Percentiles rank a stretch among this genome's conserved stretches.
Evolutionary conservation across 2,797 vertebrate species (phyloP).

Genomic region (Platalea minor): DNA sequence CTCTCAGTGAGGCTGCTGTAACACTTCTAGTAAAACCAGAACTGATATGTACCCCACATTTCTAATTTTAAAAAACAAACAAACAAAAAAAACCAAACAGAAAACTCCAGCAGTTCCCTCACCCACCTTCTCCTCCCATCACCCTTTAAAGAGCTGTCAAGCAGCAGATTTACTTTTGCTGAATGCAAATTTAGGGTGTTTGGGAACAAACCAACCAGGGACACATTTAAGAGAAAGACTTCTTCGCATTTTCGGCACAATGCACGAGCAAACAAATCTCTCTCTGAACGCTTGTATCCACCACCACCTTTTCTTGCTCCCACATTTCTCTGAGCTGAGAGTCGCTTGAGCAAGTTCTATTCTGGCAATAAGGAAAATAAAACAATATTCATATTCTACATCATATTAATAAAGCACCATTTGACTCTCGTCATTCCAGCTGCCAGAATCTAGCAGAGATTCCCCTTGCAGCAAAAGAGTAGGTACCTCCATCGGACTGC

Average conservation of each 20-base stretch:
- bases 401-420: neutral
- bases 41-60: neutral
- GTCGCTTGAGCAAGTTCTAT: neutral
- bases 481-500: neutral
- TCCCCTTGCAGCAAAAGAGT: neutral
- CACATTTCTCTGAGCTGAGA: neutral
- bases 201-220: neutral
- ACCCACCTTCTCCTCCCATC: neutral
- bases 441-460: neutral
- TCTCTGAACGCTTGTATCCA: neutral
- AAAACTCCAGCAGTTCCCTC: neutral
- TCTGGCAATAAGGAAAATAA: neutral
- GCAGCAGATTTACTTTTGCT: slow-evolving; percentile 11
- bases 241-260: rapidly evolving
- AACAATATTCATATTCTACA: neutral
- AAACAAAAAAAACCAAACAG: neutral
- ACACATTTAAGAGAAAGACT: neutral
- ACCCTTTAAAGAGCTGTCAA: neutral
- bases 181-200: neutral
- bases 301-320: neutral
- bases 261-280: rapidly evolving
- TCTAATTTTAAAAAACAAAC: neutral
- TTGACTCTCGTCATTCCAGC: neutral
- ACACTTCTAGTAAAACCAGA: neutral
- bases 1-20: neutral